Base-by-base conservation (phyloP, 2,797 vertebrate species). In the Myotis vivesi region DNA sequence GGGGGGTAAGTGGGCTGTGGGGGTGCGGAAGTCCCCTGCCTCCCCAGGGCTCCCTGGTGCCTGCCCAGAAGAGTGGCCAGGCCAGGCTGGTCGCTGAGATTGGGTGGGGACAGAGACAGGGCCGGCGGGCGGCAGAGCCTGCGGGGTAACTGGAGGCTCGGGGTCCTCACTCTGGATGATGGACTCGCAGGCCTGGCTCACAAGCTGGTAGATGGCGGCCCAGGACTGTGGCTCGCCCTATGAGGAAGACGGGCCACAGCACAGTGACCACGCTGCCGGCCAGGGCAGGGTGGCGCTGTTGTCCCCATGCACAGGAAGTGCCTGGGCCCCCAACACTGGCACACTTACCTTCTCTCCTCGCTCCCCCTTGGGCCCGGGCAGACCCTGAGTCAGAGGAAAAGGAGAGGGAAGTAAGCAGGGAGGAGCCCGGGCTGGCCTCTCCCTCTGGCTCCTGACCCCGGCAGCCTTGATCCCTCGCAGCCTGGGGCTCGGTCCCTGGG, bases 141-240 rank as follows among this genome's bases (percentile, higher is more conserved):
- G 53, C 8, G 22, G 28, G 64, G 23, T 30, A 8, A 13, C 4
- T n/a, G 12, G 16, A 75, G 25, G 15, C 16, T 5, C 0, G 15
- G 41, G 75, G 66, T 12, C 64, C 53, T 55, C 98, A 99, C 99
- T 98, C 89, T 99, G 99, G 85, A 99, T 98, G 73, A 99, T 98
- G 1, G 99, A 98, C 97, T 99, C 99, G 97, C 99, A 99, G 97
- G 99, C 99, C 97, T 99, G 99, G 95, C 98, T 99, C 91, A 99
- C 99, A 0, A 99, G 98, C 89, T 99, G 99, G 96, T 99, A 99
- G 98, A 99, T 99, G 92, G 99, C 97, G 46, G 99, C 98, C 93
- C 99, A 98, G 23, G 99, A 99, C 97, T 99, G 99, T 72, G 99
- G 98, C 88, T 99, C 99, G 0, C 99, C 99, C 99, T 99, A 97